Base-by-base conservation (phyloP, 1,140 invertebrate species). In the Frieseomelitta varia region DNA sequence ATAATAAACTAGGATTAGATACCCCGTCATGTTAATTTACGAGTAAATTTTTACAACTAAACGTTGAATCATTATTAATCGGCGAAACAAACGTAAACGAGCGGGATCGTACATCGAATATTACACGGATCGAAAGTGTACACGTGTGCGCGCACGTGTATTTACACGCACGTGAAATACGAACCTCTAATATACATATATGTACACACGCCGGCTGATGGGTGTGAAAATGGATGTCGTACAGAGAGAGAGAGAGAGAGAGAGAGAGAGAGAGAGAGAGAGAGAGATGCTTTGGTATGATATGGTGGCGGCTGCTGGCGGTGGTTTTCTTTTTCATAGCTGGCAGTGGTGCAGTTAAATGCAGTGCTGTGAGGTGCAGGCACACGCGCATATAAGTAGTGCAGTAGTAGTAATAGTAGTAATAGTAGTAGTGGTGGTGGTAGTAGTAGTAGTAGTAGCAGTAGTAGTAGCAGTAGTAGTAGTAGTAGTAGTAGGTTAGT, bases 321-420 rank as follows among this genome's bases (percentile, higher is more conserved):
- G 88, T 87, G 68, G 80, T 89, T 88, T 65, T 90, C 78, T 87
- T 84, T 91, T 87, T 90, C 83, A 90, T 90, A 90, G 89, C 89
- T 87, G 88, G 89, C 89, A 55, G 75, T 90, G 83, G 89, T 90
- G 89, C 89, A 88, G 84, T 90, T 90, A 87, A 90, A 90, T 90
- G 89, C 89, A 90, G 86, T 90, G 89, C 88, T 90, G 88, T 90
- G 88, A 90, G 84, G 88, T 90, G 89, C 89, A 90, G 89, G 89
- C 89, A 90, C 89, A 89, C 89, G 86, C 84, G 85, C 86, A 88
- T 90, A 89, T 89, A 89, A 81, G 87, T 87, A 72, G 87, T 90
- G 88, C 87, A 87, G 85, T 90, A 89, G 85, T 89, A 82, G 81
- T 89, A 85, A 63, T 87, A 84, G 77, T 86, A 74, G 67, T 88